These are phyloP conservation scores for Protosalanx chinensis DNA, from an alignment of 2,797 vertebrate genomes.

Conservation along the genomic window DNA sequence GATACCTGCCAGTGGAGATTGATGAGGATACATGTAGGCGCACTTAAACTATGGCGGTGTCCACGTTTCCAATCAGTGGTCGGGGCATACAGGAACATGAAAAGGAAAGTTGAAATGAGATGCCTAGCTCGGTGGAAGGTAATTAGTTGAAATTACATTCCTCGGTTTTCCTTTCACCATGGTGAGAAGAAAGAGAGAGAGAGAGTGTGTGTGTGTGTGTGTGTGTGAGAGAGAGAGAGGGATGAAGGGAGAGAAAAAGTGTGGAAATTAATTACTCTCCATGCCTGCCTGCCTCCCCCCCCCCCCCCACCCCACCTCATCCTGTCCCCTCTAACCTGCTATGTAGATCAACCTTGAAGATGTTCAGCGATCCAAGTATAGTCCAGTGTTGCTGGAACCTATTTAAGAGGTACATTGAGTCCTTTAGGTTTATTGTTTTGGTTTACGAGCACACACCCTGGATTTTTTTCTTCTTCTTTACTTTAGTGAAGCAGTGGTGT, in stretches of 20 bases:
- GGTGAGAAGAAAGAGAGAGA: slow-evolving; percentile 55
- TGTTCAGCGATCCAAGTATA: slow-evolving; percentile 38
- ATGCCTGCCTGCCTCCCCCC: slow-evolving; percentile 38
- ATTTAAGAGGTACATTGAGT: slow-evolving; percentile 28
- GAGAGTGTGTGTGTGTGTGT: slow-evolving; percentile 32
- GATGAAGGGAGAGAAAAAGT: slow-evolving; percentile 37
- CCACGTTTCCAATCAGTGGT: not conserved
- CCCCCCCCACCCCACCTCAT: slow-evolving; percentile 42
- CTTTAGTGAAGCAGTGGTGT: not conserved
- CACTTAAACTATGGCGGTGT: not conserved
- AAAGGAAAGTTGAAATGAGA: slow-evolving; percentile 68
- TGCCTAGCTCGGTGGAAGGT: slow-evolving; percentile 67
- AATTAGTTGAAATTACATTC: slow-evolving; percentile 75
- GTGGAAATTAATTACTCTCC: slow-evolving; percentile 69
- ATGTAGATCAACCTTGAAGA: slow-evolving; percentile 64
- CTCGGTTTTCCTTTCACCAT: slow-evolving; percentile 55
- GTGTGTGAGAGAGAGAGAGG: too few species aligned
- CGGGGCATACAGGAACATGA: slow-evolving; percentile 45
- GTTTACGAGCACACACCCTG: not conserved
- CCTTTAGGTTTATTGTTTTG: not conserved
- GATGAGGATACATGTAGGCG: not conserved
- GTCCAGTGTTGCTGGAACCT: slow-evolving; percentile 20
- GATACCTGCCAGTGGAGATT: not conserved
- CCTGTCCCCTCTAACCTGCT: slow-evolving; percentile 50
- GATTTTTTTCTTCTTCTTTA: too few species aligned